Evolutionary conservation across 64 coral and sea anemone species (phyloP).

Genomic region (Montipora sp.): DNA sequence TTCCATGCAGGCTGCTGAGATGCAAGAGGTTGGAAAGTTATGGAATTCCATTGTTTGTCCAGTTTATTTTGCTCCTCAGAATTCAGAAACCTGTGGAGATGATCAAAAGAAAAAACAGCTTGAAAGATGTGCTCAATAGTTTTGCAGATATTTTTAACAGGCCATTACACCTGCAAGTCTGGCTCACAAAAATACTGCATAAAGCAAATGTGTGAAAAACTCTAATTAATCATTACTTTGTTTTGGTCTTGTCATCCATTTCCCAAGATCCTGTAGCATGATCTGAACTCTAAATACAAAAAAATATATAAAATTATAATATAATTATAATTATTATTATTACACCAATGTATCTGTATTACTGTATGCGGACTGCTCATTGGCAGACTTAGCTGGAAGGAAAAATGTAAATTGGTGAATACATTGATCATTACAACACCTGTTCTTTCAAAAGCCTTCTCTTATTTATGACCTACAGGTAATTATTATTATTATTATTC

Average conservation of each 20-base stretch:
- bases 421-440: too few relatives aligned
- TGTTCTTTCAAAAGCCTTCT: too few relatives aligned
- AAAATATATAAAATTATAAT: neutral
- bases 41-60: constrained; percentile 27
- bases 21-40: neutral
- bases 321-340: too few relatives aligned
- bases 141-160: too few relatives aligned
- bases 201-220: neutral
- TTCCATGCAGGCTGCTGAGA: neutral
- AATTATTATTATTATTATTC: too few relatives aligned
- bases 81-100: neutral
- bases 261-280: neutral
- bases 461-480: too few relatives aligned
- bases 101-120: neutral
- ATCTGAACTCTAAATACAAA: neutral
- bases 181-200: too few relatives aligned
- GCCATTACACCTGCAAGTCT: too few relatives aligned
- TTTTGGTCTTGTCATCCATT: neutral
- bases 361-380: too few relatives aligned
- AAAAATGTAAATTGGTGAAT: too few relatives aligned
- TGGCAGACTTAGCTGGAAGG: too few relatives aligned
- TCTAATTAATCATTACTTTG: neutral
- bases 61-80: constrained; percentile 10
- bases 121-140: neutral
- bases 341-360: too few relatives aligned